Percentiles rank a stretch among this genome's conserved stretches.
These are phyloP conservation scores for Chrysaora quinquecirrha DNA, from an alignment of 30 jellyfish, hydroid and myxozoan species.

Conservation along the genomic window DNA sequence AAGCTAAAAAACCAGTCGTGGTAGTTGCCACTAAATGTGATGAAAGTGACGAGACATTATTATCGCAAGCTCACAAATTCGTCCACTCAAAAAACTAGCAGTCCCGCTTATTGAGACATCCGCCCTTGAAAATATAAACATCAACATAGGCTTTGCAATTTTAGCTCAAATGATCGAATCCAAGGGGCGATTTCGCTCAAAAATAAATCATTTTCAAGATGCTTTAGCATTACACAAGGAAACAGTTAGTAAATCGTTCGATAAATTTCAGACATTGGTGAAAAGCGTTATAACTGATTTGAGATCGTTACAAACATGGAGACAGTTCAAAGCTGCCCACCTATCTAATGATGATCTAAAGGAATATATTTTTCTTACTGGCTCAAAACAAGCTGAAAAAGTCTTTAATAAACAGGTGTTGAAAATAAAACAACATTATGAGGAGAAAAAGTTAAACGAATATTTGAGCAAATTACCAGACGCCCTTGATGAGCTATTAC, in stretches of 20 bases:
- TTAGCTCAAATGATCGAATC: constrained; percentile 91
- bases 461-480: constrained; percentile 87
- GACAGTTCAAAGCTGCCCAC: constrained; percentile 59
- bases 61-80: constrained; percentile 94
- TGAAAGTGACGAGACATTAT: constrained; percentile 59
- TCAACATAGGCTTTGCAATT: constrained; percentile 78
- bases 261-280: constrained; percentile 75
- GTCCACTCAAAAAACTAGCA: constrained; percentile 82
- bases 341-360: constrained; percentile 49
- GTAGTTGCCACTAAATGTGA: constrained; percentile 99
- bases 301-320: constrained; percentile 82
- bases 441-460: constrained; percentile 86
- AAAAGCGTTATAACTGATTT: constrained; percentile 82
- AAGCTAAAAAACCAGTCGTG: constrained; percentile 87
- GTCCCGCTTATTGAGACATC: constrained; percentile 95
- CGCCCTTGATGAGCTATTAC: constrained; percentile 95
- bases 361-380: constrained; percentile 70
- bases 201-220: constrained; percentile 79
- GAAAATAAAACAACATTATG: constrained; percentile 89
- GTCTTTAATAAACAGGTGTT: constrained; percentile 87
- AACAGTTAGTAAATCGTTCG: constrained; percentile 47
- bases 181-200: constrained; percentile 77
- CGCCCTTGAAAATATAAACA: constrained; percentile 77
- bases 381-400: constrained; percentile 80
- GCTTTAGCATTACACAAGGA: constrained; percentile 69